A percentile compares a stretch with the other conserved stretches of the same genome.
These are phyloP conservation scores for Nothobranchius furzeri DNA, from an alignment of 2,113 vertebrate genomes.

Conservation along the genomic window DNA sequence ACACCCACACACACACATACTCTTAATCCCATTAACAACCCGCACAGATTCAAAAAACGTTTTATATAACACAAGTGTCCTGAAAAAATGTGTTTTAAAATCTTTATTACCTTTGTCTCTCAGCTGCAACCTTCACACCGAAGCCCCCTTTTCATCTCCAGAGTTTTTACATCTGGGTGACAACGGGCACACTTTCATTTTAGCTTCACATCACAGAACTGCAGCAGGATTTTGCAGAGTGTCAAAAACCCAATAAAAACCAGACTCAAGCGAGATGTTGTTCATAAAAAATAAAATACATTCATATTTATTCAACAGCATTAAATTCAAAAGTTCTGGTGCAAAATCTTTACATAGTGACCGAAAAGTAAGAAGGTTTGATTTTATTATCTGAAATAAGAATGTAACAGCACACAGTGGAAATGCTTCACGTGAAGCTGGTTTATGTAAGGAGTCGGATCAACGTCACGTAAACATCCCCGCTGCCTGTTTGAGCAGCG, in stretches of 20 bases:
- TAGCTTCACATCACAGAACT: not conserved
- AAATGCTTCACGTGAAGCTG: constrained; percentile 21
- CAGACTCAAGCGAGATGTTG: too few relatives aligned
- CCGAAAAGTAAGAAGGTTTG: too few relatives aligned
- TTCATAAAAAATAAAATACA: too few relatives aligned
- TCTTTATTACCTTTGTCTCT: not conserved
- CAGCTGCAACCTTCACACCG: constrained; percentile 5
- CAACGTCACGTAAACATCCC: constrained; percentile 16
- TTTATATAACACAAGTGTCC: constrained; percentile 1
- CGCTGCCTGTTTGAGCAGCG: constrained; percentile 4
- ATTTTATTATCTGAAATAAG: not conserved
- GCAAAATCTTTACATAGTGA: too few relatives aligned
- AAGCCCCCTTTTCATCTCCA: constrained; percentile 5
- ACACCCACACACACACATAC: constrained; percentile 49
- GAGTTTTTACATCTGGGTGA: not conserved
- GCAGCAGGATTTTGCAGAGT: not conserved
- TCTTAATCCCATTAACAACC: constrained; percentile 26
- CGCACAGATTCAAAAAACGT: constrained; percentile 16
- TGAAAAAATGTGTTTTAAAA: not conserved
- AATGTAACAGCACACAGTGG: constrained; percentile 3
- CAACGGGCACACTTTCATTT: not conserved
- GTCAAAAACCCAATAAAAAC: constrained; percentile 1
- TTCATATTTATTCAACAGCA: too few relatives aligned
- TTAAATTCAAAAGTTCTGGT: too few relatives aligned
- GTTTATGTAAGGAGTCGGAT: constrained; percentile 4